These are phyloP conservation scores for Lanistes nyassanus DNA, from an alignment of 1,140 invertebrate genomes.

Conservation along the genomic window DNA sequence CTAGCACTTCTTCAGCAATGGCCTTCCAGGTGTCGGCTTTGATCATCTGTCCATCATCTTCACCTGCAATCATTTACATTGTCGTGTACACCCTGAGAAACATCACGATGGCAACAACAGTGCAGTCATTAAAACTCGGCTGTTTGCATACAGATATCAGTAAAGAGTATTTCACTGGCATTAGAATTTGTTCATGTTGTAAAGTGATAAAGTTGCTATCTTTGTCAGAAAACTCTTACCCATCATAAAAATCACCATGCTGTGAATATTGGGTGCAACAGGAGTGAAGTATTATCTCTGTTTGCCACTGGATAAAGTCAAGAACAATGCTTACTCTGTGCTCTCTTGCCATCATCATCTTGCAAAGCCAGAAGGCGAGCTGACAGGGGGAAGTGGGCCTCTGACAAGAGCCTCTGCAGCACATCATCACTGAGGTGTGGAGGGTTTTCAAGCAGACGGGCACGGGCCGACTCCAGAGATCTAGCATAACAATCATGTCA, in stretches of 20 bases:
- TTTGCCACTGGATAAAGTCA: too few relatives aligned
- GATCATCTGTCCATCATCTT: constrained; percentile 23
- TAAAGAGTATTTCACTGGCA: too few relatives aligned
- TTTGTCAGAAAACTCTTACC: too few relatives aligned
- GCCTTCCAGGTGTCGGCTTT: constrained; percentile 44
- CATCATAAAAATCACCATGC: too few relatives aligned
- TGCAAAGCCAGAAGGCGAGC: constrained; percentile 35
- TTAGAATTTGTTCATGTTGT: too few relatives aligned
- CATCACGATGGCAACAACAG: not conserved
- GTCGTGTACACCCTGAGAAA: too few relatives aligned
- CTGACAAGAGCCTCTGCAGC: constrained; percentile 48
- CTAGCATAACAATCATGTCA: constrained; percentile 17
- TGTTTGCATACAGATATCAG: too few relatives aligned
- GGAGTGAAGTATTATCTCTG: too few relatives aligned
- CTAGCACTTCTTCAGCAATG: constrained; percentile 29
- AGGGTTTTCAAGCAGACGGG: constrained; percentile 46
- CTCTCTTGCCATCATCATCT: constrained; percentile 37
- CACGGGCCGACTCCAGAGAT: constrained; percentile 40
- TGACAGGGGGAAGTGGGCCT: constrained; percentile 46
- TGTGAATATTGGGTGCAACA: too few relatives aligned
- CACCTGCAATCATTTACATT: not conserved
- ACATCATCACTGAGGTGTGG: constrained; percentile 46
- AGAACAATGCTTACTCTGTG: constrained; percentile 20
- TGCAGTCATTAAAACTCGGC: too few relatives aligned
- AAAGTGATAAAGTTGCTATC: too few relatives aligned